A percentile compares a stretch with the other conserved stretches of the same genome.
These are phyloP conservation scores for Medauroidea extradentata DNA, from an alignment of 1,140 invertebrate species.

Conservation along the genomic window DNA sequence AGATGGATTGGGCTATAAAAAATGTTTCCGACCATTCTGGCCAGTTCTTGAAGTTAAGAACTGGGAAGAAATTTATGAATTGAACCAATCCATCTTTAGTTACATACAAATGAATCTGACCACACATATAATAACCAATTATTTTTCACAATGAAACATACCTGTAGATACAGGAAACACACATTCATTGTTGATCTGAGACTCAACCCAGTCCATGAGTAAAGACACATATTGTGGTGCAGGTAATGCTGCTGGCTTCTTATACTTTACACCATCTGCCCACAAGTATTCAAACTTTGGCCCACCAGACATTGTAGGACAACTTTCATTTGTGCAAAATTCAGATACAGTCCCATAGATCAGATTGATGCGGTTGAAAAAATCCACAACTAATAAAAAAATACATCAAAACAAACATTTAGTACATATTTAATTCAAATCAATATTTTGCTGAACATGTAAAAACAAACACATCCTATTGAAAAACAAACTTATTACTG, in stretches of 20 bases:
- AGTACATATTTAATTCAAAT: too few species aligned
- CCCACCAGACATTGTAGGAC: constrained; percentile 91
- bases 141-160: constrained; percentile 39
- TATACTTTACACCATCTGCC: constrained; percentile 77
- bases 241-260: constrained; percentile 83
- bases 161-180: constrained; percentile 78
- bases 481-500: too few species aligned
- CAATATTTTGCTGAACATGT: too few species aligned
- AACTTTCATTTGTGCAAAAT: constrained; percentile 78
- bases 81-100: too few species aligned
- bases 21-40: too few species aligned
- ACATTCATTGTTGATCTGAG: constrained; percentile 87
- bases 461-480: too few species aligned
- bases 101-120: too few species aligned
- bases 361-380: constrained; percentile 93
- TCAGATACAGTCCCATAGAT: constrained; percentile 89
- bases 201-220: constrained; percentile 93
- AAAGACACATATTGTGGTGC: constrained; percentile 83
- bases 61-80: too few species aligned
- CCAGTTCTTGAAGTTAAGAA: too few species aligned
- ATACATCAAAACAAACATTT: neutral
- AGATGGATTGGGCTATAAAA: too few species aligned
- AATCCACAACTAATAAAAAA: constrained; percentile 78
- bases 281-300: constrained; percentile 88
- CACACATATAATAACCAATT: too few species aligned